These are phyloP conservation scores for Ceraclea dissimilis DNA, from an alignment of 2,888 invertebrate genomes.

Conservation along the genomic window DNA sequence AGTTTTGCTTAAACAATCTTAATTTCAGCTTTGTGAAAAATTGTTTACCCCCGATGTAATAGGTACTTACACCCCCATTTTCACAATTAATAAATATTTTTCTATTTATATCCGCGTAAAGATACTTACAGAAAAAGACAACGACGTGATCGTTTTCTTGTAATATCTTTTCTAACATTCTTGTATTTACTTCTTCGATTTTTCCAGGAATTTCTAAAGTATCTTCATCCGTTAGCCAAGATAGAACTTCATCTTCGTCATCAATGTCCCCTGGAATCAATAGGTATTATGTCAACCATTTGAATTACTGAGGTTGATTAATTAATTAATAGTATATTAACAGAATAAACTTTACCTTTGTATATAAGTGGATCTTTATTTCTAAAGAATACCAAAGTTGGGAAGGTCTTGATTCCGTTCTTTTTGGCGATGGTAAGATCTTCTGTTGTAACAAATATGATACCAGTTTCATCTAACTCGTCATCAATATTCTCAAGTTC, in stretches of 20 bases:
- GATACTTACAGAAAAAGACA: constrained; percentile 80
- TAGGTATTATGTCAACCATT: background rate
- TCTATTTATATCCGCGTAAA: too few species aligned
- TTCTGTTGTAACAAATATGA: constrained; percentile 89
- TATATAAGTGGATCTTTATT: constrained; percentile 84
- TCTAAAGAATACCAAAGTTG: constrained; percentile 81
- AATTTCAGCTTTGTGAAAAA: background rate
- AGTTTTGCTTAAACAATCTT: too few species aligned
- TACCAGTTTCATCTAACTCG: constrained; percentile 86
- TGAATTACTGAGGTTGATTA: too few species aligned
- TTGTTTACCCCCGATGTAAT: too few species aligned
- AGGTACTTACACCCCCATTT: too few species aligned
- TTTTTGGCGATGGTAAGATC: constrained; percentile 74
- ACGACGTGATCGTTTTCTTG: constrained; percentile 83
- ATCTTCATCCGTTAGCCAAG: constrained; percentile 87
- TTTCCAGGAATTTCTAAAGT: constrained; percentile 86
- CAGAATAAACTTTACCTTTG: constrained; percentile 42
- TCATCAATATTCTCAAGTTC: constrained; percentile 90
- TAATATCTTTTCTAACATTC: constrained; percentile 84
- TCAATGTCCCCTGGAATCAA: constrained; percentile 63
- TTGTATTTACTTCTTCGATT: constrained; percentile 86
- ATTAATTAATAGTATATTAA: too few species aligned
- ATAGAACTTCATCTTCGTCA: constrained; percentile 85
- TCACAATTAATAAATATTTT: too few species aligned
- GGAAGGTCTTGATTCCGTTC: constrained; percentile 76